Percentiles rank a stretch among this genome's conserved stretches.
phyloP scores from a whole-genome alignment of 2,797 vertebrate species.

The Cyprinella venusta region DNA sequence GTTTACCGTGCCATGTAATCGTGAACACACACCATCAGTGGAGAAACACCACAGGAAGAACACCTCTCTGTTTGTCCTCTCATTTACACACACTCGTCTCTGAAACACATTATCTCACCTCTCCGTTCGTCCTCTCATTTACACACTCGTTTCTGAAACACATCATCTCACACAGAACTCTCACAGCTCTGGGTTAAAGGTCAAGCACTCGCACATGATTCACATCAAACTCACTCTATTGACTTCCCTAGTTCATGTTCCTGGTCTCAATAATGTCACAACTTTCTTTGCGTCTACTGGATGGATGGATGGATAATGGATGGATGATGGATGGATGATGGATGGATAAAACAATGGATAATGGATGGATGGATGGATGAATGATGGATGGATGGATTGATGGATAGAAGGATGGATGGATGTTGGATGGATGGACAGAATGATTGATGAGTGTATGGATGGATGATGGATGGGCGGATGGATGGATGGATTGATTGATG shows the following conservation, averaged over 20 bases:
- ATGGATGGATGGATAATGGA: no score
- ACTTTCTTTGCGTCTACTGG: background rate
- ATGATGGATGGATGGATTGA: background rate
- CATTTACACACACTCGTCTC: conserved; percentile 75
- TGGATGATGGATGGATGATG: no score
- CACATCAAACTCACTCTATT: conserved; percentile 40
- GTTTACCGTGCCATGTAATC: conserved; percentile 75
- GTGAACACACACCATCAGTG: conserved; percentile 70
- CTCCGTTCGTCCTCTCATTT: conserved; percentile 73
- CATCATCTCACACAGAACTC: conserved; percentile 71
- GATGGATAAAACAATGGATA: no score
- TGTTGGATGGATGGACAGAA: no score
- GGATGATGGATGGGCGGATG: no score
- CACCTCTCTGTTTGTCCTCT: conserved; percentile 66
- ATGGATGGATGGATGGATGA: no score
- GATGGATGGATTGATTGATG: no score
- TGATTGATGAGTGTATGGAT: no score
- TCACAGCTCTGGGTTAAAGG: conserved; percentile 65
- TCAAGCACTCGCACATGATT: conserved; percentile 49
- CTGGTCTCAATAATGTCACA: background rate
- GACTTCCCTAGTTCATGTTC: background rate
- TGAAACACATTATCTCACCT: conserved; percentile 74
- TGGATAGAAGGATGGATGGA: no score
- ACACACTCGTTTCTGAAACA: conserved; percentile 71
- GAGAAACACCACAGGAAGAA: conserved; percentile 76